Percentiles rank a stretch among this genome's conserved stretches.
Evolutionary conservation across 2,888 invertebrate genomes (phyloP).

Genomic region (Auanema freiburgensis): DNA sequence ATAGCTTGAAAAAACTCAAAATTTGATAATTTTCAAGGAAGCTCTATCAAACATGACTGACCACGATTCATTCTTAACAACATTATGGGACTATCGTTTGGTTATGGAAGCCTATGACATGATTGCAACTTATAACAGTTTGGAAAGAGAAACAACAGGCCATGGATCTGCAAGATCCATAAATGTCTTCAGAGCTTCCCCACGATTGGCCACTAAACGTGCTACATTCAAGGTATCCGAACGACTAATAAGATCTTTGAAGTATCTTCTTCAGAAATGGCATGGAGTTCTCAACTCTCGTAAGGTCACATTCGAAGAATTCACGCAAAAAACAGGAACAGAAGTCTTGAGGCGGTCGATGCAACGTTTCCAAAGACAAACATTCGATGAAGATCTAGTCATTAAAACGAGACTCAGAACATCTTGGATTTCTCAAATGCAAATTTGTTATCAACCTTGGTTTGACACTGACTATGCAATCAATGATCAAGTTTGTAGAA

Average conservation of each 20-base stretch:
- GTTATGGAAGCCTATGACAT: conserved; percentile 61
- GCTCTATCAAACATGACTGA: conserved; percentile 53
- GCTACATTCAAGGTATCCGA: conserved; percentile 51
- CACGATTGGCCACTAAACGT: conserved; percentile 53
- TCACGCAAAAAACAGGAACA: conserved; percentile 54
- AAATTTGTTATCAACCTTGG: conserved; percentile 61
- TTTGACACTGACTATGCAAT: conserved; percentile 51
- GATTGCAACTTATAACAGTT: conserved; percentile 48
- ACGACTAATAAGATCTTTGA: background rate
- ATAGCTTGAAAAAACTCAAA: background rate
- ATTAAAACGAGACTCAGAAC: conserved; percentile 54
- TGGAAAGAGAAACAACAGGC: conserved; percentile 60
- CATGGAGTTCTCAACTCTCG: conserved; percentile 47
- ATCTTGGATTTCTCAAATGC: conserved; percentile 61
- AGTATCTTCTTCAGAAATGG: conserved; percentile 47
- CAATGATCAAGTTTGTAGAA: conserved; percentile 46
- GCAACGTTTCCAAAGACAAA: conserved; percentile 57
- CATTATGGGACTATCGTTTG: conserved; percentile 59
- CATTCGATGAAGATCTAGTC: conserved; percentile 57
- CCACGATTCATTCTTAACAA: conserved; percentile 49
- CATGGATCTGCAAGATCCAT: conserved; percentile 56
- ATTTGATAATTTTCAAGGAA: conserved; percentile 35
- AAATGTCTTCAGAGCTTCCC: conserved; percentile 47
- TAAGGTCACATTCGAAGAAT: conserved; percentile 56
- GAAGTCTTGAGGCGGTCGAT: conserved; percentile 54